A percentile compares a stretch with the other conserved stretches of the same genome.
Conservation (phyloP, 2,797 vertebrate genomes). For the Poeciliopsis infans region DNA sequence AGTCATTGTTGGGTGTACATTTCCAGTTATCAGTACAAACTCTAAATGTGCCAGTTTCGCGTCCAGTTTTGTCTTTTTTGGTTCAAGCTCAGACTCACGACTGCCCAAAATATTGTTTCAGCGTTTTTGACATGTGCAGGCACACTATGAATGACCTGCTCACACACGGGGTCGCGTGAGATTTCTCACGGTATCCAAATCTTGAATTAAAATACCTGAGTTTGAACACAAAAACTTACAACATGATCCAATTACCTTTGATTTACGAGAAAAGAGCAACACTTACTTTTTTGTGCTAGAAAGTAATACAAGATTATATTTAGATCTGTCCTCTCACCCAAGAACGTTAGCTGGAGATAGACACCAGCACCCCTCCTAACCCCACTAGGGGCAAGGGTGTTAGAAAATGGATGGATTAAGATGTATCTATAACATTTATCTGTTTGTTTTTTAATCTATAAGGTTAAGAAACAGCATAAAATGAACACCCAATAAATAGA, state of each 20-base stretch:
- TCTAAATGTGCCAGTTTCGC: background rate
- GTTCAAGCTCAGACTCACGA: background rate
- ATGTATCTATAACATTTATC: background rate
- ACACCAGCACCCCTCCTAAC: too few relatives aligned
- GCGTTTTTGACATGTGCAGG: background rate
- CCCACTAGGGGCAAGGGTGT: too few relatives aligned
- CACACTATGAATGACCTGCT: background rate
- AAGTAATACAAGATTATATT: too few relatives aligned
- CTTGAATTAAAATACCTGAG: background rate
- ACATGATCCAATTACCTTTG: background rate
- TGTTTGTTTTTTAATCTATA: background rate
- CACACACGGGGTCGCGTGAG: background rate
- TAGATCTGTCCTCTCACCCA: background rate
- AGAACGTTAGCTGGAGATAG: too few relatives aligned
- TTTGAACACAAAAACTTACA: background rate
- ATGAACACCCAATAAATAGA: background rate
- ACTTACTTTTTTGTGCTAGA: background rate
- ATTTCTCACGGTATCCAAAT: background rate
- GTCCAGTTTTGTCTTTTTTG: background rate
- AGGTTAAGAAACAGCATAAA: background rate
- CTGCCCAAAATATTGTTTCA: background rate
- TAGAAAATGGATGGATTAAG: too few relatives aligned
- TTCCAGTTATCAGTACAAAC: background rate
- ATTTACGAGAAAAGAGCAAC: background rate
- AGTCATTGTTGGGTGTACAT: too few relatives aligned